Evolutionary conservation across 2,113 vertebrate genomes (phyloP), one percentile per base, ranked within the genome.

Genomic region (Atractosteus spatula): DNA sequence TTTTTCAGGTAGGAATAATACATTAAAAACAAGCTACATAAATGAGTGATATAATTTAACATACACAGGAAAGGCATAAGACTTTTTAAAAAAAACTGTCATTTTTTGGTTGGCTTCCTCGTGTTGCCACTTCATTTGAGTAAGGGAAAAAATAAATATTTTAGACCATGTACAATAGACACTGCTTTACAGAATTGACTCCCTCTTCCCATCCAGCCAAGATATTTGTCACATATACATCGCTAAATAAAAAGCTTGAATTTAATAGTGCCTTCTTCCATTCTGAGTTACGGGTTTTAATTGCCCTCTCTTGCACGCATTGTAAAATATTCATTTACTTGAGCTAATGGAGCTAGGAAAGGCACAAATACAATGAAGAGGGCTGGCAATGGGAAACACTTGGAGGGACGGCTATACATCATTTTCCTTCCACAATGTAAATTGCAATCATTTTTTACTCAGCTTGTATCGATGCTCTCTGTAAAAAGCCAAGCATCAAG

Each of bases 241-340:
- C 67, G 56, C 55, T 29, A 13, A 74, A 74, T 74, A 63, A 70
- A 77, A 70, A 51, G 68, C 71, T 29, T 17, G 68, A 47, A 29
- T 62, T 69, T 62, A 71, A 78, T 56, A 74, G 56, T 51, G 45
- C 56, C 17, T 57, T 43, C 47, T 71, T 68, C 68, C 67, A 73
- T 70, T 29, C 41, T n/a, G 77, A 77, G 77, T 81, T 81, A 81
- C 74, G 71, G 55, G 73, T 76, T 81, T 84, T 81, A 84, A 84
- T 80, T 80, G 83, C 70, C 76, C 78, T 82, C 81, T 81, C 81
- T 77, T 82, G 78, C 78, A 79, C 64, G 73, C 75, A 74, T 79
- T 81, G 78, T 84, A 82, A 82, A 84, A 82, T 82, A 84, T 84
- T 84, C 74, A 84, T 81, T 82, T 80, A 77, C 76, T 61, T 75